These are phyloP conservation scores for Harpalus rufipes DNA, from an alignment of 2,888 invertebrate genomes.

Conservation along the genomic window DNA sequence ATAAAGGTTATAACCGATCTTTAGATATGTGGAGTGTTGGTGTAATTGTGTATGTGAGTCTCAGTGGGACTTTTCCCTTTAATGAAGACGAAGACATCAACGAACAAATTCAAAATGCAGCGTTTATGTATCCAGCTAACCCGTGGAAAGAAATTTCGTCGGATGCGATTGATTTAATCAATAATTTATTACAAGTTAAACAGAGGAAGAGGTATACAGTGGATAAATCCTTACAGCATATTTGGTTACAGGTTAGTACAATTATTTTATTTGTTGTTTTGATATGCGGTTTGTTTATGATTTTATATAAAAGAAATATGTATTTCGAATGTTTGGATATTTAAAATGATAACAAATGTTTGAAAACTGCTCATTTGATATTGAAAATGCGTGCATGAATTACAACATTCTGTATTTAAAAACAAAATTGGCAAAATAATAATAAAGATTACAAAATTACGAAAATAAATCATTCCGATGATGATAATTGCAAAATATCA, in stretches of 20 bases:
- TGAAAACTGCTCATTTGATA: background rate
- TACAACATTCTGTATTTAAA: background rate
- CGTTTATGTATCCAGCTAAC: constrained; percentile 99
- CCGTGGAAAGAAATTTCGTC: constrained; percentile 98
- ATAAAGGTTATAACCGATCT: constrained; percentile 99
- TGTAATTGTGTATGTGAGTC: constrained; percentile 98
- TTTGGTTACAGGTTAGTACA: constrained; percentile 92
- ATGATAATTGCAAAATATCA: background rate
- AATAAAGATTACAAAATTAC: background rate
- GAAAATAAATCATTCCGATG: background rate
- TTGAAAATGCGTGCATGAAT: background rate
- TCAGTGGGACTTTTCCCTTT: constrained; percentile 99
- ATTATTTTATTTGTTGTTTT: constrained; percentile 1
- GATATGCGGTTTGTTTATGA: too few relatives aligned
- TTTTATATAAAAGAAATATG: too few relatives aligned
- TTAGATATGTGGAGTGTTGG: constrained; percentile 99
- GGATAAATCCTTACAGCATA: constrained; percentile 96
- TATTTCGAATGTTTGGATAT: too few relatives aligned
- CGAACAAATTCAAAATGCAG: constrained; percentile 99
- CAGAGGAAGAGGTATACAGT: constrained; percentile 96
- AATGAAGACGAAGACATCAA: constrained; percentile 99
- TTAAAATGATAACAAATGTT: background rate
- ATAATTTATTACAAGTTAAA: constrained; percentile 97
- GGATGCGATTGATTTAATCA: constrained; percentile 97
- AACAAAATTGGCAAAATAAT: background rate